These are phyloP conservation scores for Eulithis prunata DNA, from an alignment of 2,888 invertebrate genomes.

Conservation along the genomic window DNA sequence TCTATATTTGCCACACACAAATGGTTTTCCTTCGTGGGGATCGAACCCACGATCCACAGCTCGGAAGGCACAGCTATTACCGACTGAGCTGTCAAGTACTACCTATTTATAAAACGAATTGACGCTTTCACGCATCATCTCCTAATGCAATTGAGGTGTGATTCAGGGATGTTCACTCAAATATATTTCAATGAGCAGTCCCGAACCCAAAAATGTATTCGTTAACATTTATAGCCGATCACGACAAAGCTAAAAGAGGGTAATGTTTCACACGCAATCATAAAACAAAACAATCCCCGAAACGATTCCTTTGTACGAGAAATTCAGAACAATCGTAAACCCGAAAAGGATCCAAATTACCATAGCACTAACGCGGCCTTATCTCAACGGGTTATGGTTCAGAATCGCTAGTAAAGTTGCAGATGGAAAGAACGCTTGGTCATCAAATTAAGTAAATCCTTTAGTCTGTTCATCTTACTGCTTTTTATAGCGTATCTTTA, in stretches of 20 bases:
- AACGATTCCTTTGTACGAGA: slow-evolving; percentile 13
- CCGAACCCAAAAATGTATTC: neutral
- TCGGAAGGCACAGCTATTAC: too few relatives aligned
- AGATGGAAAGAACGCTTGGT: slow-evolving; percentile 19
- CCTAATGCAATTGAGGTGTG: neutral
- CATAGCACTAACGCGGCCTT: slow-evolving; percentile 16
- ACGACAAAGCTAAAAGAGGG: slow-evolving; percentile 9
- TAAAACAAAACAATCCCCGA: slow-evolving; percentile 26
- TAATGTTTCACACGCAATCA: slow-evolving; percentile 17
- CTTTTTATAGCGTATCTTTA: slow-evolving; percentile 28
- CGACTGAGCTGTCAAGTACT: neutral
- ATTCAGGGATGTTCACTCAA: neutral
- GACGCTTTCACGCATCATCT: neutral
- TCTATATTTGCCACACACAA: too few relatives aligned
- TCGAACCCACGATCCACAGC: too few relatives aligned
- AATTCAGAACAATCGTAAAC: slow-evolving; percentile 25
- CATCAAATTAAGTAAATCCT: slow-evolving; percentile 38
- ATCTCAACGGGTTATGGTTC: slow-evolving; percentile 17
- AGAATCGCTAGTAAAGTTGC: slow-evolving; percentile 9
- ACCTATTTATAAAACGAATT: neutral
- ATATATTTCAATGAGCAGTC: slow-evolving; percentile 2
- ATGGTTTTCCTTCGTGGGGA: too few relatives aligned
- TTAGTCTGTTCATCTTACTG: slow-evolving; percentile 38
- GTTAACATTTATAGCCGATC: slow-evolving; percentile 2
- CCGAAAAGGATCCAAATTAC: slow-evolving; percentile 17